Evolutionary conservation across 2,888 invertebrate species (phyloP).

Genomic region (Ferrisia virgata): DNA sequence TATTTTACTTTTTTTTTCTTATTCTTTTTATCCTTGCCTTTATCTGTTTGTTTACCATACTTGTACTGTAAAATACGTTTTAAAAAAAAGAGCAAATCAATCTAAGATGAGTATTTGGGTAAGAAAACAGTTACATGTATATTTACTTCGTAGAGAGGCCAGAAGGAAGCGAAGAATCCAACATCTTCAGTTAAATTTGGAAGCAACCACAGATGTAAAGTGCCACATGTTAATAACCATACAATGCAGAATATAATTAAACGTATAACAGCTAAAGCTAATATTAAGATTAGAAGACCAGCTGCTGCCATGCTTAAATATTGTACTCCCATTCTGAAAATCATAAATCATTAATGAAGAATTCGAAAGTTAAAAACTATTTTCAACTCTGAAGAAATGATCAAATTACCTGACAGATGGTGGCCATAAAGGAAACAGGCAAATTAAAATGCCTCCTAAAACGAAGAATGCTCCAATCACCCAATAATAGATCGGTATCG

Average conservation of each 20-base stretch:
- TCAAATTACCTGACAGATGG: constrained; percentile 73
- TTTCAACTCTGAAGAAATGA: background rate
- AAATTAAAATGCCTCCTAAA: constrained; percentile 88
- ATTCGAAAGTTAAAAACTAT: background rate
- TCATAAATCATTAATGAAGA: background rate
- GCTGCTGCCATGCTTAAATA: constrained; percentile 94
- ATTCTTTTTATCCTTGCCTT: constrained; percentile 39
- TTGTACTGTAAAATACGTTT: constrained; percentile 39
- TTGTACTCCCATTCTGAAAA: constrained; percentile 82
- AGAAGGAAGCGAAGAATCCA: constrained; percentile 97
- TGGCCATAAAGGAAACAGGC: constrained; percentile 99
- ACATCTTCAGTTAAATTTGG: constrained; percentile 99
- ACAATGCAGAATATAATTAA: constrained; percentile 86
- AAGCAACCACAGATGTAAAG: constrained; percentile 94
- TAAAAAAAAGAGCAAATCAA: no score
- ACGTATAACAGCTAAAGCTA: constrained; percentile 83
- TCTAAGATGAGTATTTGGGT: no score
- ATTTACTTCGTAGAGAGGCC: constrained; percentile 85
- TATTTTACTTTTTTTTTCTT: constrained; percentile 77
- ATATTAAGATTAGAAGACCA: constrained; percentile 88
- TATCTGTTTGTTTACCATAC: constrained; percentile 37
- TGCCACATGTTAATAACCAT: constrained; percentile 82
- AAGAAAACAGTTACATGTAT: constrained; percentile 31
- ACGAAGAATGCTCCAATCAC: constrained; percentile 86
- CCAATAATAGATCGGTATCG: constrained; percentile 92